Percentiles rank a stretch among this genome's conserved stretches.
Evolutionary conservation across 2,797 vertebrate species (phyloP).

Genomic region (Anableps anableps): DNA sequence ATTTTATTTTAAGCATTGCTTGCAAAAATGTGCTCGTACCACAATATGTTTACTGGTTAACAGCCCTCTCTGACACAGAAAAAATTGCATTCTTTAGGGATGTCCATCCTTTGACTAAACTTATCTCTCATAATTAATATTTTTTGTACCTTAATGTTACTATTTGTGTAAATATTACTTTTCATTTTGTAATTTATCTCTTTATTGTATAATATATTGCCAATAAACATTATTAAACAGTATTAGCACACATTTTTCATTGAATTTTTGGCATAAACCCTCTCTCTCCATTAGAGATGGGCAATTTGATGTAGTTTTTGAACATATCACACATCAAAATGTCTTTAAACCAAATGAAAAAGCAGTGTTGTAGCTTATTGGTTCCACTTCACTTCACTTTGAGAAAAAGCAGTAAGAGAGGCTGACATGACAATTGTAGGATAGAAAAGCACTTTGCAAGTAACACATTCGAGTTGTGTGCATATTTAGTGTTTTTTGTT

Average conservation of each 20-base stretch:
- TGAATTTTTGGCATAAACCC: neutral
- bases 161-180: neutral
- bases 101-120: neutral
- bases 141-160: neutral
- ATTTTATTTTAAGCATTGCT: neutral
- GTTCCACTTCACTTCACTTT: constrained; percentile 16
- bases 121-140: neutral
- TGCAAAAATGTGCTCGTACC: neutral
- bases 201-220: neutral
- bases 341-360: constrained; percentile 2
- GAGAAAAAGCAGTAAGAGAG: constrained; percentile 22
- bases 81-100: neutral
- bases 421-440: constrained; percentile 34
- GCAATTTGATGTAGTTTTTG: constrained; percentile 4
- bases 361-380: neutral
- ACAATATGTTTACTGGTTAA: neutral
- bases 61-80: neutral
- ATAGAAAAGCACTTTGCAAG: constrained; percentile 45
- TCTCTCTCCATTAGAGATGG: neutral
- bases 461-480: constrained; percentile 17
- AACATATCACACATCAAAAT: constrained; percentile 11
- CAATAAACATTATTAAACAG: neutral
- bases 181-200: neutral
- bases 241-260: neutral
- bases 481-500: constrained; percentile 47